Percentiles rank a stretch among this genome's conserved stretches.
Evolutionary conservation across 2,797 vertebrate genomes (phyloP).

Genomic region (Molossus molossus): DNA sequence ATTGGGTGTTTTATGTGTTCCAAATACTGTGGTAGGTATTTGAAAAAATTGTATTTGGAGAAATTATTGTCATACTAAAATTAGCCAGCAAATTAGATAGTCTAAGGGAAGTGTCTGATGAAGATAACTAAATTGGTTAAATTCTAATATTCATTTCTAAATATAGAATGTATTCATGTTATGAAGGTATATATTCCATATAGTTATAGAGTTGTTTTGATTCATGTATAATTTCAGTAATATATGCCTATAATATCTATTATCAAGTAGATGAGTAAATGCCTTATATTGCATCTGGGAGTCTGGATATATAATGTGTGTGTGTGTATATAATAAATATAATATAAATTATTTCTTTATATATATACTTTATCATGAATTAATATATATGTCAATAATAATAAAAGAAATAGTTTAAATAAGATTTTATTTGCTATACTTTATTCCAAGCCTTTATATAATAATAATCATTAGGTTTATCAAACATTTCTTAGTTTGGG

Average conservation of each 20-base stretch:
- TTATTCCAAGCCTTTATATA: conserved; percentile 24
- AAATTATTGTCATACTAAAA: conserved; percentile 61
- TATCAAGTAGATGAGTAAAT: conserved; percentile 64
- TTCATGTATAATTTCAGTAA: conserved; percentile 30
- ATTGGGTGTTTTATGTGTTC: not conserved
- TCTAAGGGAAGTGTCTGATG: conserved; percentile 30
- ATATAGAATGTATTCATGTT: conserved; percentile 26
- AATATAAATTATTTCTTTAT: no score
- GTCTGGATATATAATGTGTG: not conserved
- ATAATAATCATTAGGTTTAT: conserved; percentile 45
- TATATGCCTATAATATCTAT: not conserved
- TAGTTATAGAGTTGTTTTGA: conserved; percentile 44
- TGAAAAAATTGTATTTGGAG: conserved; percentile 54
- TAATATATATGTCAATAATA: no score
- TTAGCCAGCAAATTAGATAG: not conserved
- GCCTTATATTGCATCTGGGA: conserved; percentile 28
- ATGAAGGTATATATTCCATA: conserved; percentile 36
- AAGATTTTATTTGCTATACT: conserved; percentile 4
- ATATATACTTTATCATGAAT: no score
- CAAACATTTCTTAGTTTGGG: conserved; percentile 61
- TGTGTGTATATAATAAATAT: no score
- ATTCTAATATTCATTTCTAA: conserved; percentile 58
- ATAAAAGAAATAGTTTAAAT: conserved; percentile 13
- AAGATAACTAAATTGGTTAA: not conserved
- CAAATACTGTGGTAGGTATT: not conserved